Conservation (phyloP, 2,888 invertebrate species). For the Drosophila siamana region DNA sequence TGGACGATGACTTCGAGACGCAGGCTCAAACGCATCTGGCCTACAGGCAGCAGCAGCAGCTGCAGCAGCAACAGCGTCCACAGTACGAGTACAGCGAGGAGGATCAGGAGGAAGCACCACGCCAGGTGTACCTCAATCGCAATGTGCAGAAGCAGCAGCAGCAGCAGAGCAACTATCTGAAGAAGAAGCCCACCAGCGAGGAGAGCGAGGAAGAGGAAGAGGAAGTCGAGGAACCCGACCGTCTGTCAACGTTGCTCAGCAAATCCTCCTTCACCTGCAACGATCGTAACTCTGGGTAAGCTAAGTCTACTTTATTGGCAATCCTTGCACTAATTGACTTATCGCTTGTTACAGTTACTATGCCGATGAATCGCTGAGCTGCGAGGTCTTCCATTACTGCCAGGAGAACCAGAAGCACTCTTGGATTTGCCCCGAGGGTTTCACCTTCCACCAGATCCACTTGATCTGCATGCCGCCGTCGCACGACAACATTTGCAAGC, state of each 20-base stretch:
- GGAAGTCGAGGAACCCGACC: slow-evolving; percentile 94
- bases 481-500: slow-evolving; percentile 94
- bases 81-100: slow-evolving; percentile 84
- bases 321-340: no score
- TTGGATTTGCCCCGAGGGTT: slow-evolving; percentile 97
- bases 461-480: slow-evolving; percentile 97
- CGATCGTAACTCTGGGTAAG: slow-evolving; percentile 90
- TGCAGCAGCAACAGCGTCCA: slow-evolving; percentile 70
- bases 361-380: slow-evolving; percentile 94
- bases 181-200: slow-evolving; percentile 85
- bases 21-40: slow-evolving; percentile 85
- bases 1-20: slow-evolving; percentile 82
- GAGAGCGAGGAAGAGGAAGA: slow-evolving; percentile 90
- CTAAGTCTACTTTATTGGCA: rapidly evolving
- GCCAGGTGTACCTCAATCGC: slow-evolving; percentile 81
- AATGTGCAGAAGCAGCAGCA: slow-evolving; percentile 81
- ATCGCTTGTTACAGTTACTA: slow-evolving; percentile 87
- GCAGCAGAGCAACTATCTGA: slow-evolving; percentile 81
- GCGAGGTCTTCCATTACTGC: slow-evolving; percentile 97
- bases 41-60: slow-evolving; percentile 74
- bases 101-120: slow-evolving; percentile 84
- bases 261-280: slow-evolving; percentile 94
- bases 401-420: slow-evolving; percentile 95
- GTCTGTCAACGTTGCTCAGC: slow-evolving; percentile 91
- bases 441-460: slow-evolving; percentile 91